phyloP scores from a whole-genome alignment of 2,888 invertebrate genomes.

The Lingula anatina region DNA sequence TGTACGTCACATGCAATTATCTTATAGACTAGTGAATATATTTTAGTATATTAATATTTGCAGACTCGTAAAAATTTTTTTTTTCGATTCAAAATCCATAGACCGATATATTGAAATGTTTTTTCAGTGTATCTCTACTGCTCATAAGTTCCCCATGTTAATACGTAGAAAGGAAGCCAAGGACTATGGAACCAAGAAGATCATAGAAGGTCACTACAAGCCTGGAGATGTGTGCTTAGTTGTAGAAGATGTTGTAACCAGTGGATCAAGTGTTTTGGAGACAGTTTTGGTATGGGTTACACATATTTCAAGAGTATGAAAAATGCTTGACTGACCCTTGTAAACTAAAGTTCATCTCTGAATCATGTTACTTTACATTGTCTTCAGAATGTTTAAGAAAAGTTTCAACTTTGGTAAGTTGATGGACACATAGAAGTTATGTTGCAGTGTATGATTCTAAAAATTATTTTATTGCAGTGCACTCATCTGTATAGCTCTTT shows the following conservation, averaged over 20 bases:
- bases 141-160: slow-evolving; percentile 74
- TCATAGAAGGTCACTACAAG: slow-evolving; percentile 83
- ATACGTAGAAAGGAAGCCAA: slow-evolving; percentile 90
- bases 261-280: slow-evolving; percentile 88
- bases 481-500: too few relatives aligned
- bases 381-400: too few relatives aligned
- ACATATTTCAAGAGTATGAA: not conserved
- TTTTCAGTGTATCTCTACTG: slow-evolving; percentile 47
- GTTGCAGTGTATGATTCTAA: too few relatives aligned
- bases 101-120: not conserved
- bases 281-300: slow-evolving; percentile 64
- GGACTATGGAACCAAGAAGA: slow-evolving; percentile 89
- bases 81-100: not conserved
- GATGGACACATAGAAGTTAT: too few relatives aligned
- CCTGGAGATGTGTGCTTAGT: slow-evolving; percentile 77
- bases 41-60: not conserved
- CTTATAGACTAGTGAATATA: not conserved
- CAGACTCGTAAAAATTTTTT: not conserved
- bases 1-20: not conserved
- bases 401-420: too few relatives aligned
- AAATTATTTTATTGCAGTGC: too few relatives aligned
- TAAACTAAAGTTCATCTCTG: too few relatives aligned
- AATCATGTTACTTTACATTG: too few relatives aligned
- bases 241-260: slow-evolving; percentile 82
- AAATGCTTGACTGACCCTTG: too few relatives aligned